Evolutionary conservation across 2,888 invertebrate genomes (phyloP).

Genomic region (Andrena bicolor): DNA sequence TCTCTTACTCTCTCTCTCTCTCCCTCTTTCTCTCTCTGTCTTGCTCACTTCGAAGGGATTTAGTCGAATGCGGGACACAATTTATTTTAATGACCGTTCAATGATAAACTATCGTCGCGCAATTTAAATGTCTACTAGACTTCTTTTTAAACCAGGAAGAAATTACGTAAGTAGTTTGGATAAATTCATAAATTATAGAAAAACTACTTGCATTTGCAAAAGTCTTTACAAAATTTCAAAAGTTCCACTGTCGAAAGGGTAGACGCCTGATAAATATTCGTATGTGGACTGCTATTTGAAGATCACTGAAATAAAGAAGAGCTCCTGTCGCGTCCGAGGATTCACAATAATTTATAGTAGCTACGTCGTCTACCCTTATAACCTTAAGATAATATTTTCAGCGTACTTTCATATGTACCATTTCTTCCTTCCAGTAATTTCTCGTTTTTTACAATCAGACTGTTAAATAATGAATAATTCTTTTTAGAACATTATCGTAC

Average conservation of each 20-base stretch:
- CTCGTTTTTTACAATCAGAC: not conserved
- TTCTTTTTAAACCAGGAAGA: too few relatives aligned
- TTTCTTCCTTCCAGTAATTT: not conserved
- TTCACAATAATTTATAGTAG: slow-evolving; percentile 11
- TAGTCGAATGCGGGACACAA: not conserved
- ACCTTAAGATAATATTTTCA: slow-evolving; percentile 1
- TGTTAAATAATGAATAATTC: not conserved
- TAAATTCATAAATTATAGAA: too few relatives aligned
- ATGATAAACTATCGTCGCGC: not conserved
- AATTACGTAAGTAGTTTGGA: too few relatives aligned
- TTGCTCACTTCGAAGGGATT: slow-evolving; percentile 12
- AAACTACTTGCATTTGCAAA: too few relatives aligned
- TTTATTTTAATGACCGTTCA: not conserved
- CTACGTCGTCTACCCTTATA: not conserved
- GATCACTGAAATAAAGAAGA: not conserved
- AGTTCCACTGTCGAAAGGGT: not conserved
- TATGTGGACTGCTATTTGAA: not conserved
- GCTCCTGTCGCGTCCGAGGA: not conserved
- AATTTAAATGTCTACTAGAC: not conserved
- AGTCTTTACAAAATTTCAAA: not conserved
- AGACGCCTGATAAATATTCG: not conserved
- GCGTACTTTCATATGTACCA: not conserved
- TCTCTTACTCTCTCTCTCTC: not conserved
- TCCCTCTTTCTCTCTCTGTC: not conserved
- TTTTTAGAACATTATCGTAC: not conserved